These are phyloP conservation scores for Bombycilla garrulus DNA, from an alignment of 2,113 vertebrate species.

Conservation along the genomic window DNA sequence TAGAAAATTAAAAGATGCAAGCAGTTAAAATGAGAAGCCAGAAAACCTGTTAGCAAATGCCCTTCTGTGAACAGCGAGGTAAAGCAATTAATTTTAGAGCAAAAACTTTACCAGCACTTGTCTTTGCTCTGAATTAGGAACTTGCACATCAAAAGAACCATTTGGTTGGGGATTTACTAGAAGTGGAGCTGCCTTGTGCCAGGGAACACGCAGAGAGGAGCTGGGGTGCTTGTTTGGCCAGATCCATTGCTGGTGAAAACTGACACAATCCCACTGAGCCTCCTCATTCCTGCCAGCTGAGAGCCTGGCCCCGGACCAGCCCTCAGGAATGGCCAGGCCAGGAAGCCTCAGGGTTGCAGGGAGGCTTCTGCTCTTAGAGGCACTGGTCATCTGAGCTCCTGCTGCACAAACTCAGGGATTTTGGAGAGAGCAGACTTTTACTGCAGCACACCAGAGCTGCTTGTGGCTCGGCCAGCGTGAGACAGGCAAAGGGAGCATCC, in stretches of 20 bases:
- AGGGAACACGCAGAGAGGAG: neutral
- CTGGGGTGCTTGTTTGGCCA: neutral
- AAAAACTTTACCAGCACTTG: neutral
- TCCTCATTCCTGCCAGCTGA: neutral
- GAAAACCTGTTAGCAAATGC: neutral
- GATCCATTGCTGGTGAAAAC: slow-evolving; percentile 21
- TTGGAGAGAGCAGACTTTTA: neutral
- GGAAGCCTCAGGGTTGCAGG: neutral
- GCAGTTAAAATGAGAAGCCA: neutral
- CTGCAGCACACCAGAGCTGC: accelerated
- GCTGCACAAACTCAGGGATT: neutral
- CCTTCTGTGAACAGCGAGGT: neutral
- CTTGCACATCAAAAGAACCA: neutral
- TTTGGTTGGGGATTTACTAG: neutral
- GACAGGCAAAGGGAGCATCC: neutral
- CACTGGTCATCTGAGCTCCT: neutral
- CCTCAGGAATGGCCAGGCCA: neutral
- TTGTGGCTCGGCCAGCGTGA: accelerated
- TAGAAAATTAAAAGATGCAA: neutral
- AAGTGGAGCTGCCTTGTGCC: neutral
- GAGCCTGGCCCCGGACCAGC: neutral
- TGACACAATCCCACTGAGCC: neutral
- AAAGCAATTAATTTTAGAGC: neutral
- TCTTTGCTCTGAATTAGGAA: neutral
- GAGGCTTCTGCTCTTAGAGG: neutral